Evolutionary conservation across 2,888 invertebrate species (phyloP).

Genomic region (Drosophila longiperda): DNA sequence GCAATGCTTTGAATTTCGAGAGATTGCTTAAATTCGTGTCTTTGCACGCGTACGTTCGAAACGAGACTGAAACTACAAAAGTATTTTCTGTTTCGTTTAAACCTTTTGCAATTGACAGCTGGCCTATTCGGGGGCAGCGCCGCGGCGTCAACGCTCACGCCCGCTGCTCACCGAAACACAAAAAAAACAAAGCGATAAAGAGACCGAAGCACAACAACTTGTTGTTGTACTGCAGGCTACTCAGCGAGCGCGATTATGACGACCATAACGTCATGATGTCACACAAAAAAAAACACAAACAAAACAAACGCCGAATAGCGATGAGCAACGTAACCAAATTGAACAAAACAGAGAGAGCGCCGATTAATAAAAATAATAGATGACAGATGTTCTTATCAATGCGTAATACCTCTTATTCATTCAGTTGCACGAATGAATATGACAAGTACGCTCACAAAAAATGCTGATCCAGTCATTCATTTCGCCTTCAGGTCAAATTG

Average conservation of each 20-base stretch:
- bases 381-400: background rate
- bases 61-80: slow-evolving; percentile 80
- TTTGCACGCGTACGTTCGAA: slow-evolving; percentile 79
- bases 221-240: slow-evolving; percentile 20
- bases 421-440: background rate
- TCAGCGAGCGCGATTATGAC: slow-evolving; percentile 25
- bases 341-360: background rate
- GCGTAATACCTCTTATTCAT: background rate
- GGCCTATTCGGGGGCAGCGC: slow-evolving; percentile 26
- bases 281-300: slow-evolving; percentile 13
- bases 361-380: background rate
- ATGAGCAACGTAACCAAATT: background rate
- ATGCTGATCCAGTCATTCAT: slow-evolving; percentile 2
- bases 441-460: slow-evolving; percentile 10
- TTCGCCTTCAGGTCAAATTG: slow-evolving; percentile 34
- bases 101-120: slow-evolving; percentile 47
- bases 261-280: slow-evolving; percentile 64
- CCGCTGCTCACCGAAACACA: slow-evolving; percentile 25
- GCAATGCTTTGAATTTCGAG: slow-evolving; percentile 28
- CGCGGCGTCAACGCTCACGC: slow-evolving; percentile 34
- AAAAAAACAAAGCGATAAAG: slow-evolving; percentile 14
- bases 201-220: slow-evolving; percentile 53
- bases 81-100: slow-evolving; percentile 60
- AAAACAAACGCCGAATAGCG: background rate
- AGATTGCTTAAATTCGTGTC: slow-evolving; percentile 50